These are phyloP conservation scores for Silurus glanis DNA, from an alignment of 2,113 vertebrate genomes.

Conservation along the genomic window DNA sequence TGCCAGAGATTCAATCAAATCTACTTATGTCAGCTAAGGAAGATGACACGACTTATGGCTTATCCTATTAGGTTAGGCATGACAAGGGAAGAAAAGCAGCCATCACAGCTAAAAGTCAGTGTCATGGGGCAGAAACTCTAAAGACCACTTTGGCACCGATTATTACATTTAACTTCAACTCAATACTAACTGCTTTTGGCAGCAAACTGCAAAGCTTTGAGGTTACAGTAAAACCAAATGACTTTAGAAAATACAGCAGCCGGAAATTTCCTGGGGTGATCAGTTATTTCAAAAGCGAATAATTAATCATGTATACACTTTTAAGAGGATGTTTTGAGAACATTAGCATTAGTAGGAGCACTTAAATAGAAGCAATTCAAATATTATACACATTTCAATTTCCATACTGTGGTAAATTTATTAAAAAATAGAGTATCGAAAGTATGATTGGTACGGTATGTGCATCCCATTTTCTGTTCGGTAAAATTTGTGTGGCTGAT, in stretches of 20 bases:
- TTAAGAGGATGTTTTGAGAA: background rate
- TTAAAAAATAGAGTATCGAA: background rate
- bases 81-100: constrained; percentile 13
- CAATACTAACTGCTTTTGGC: constrained; percentile 9
- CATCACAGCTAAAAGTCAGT: background rate
- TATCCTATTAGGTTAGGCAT: constrained; percentile 34
- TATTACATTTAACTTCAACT: background rate
- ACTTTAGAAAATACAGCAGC: background rate
- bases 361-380: background rate
- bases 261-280: background rate
- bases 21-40: constrained; percentile 12
- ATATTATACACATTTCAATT: background rate
- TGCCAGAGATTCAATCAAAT: constrained; percentile 37
- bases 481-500: too few species aligned
- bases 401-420: too few species aligned
- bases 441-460: too few species aligned
- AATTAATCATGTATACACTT: background rate
- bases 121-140: constrained; percentile 13
- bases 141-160: constrained; percentile 12
- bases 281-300: background rate
- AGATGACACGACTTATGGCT: constrained; percentile 34
- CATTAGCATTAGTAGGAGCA: background rate
- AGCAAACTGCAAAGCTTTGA: background rate
- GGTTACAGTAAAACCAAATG: constrained; percentile 3
- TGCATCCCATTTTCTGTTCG: too few species aligned